A percentile compares a stretch with the other conserved stretches of the same genome.
Evolutionary conservation across 2,888 invertebrate genomes (phyloP).

Genomic region (Latheticus oryzae): DNA sequence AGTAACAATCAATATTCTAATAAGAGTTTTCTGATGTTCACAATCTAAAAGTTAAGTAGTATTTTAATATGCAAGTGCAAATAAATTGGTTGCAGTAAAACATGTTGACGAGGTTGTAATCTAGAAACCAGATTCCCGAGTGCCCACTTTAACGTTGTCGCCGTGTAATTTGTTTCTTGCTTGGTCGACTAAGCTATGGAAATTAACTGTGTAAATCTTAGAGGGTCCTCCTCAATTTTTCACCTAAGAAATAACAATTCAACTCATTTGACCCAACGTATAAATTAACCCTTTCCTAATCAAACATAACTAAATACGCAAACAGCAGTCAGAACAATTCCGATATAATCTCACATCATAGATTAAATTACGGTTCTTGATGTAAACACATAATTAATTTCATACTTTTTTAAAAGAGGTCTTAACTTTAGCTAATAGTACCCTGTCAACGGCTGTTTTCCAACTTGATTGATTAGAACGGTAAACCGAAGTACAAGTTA

Average conservation of each 20-base stretch:
- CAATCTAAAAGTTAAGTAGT: conserved; percentile 29
- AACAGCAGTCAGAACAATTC: conserved; percentile 10
- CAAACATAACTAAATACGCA: conserved; percentile 41
- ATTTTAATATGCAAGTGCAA: conserved; percentile 43
- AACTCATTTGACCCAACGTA: conserved; percentile 45
- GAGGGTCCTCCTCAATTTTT: conserved; percentile 55
- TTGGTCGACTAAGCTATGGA: conserved; percentile 56
- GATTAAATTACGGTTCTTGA: too few species aligned
- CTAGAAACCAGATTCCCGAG: conserved; percentile 50
- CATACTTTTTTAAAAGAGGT: conserved; percentile 37
- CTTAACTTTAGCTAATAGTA: conserved; percentile 33
- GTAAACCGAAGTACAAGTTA: conserved; percentile 36
- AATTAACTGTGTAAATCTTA: conserved; percentile 59
- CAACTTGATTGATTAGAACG: conserved; percentile 40
- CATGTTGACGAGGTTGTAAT: conserved; percentile 51
- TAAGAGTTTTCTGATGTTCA: too few species aligned
- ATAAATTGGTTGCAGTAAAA: conserved; percentile 46
- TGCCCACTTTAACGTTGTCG: conserved; percentile 54
- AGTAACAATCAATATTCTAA: too few species aligned
- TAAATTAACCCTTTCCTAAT: conserved; percentile 51
- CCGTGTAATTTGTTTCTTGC: conserved; percentile 56
- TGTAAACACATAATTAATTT: conserved; percentile 40
- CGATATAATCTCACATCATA: too few species aligned
- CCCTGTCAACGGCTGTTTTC: conserved; percentile 39
- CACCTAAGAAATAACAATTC: conserved; percentile 47